Evolutionary conservation across 2,113 vertebrate genomes (phyloP).

Genomic region (Callopanchax toddi): DNA sequence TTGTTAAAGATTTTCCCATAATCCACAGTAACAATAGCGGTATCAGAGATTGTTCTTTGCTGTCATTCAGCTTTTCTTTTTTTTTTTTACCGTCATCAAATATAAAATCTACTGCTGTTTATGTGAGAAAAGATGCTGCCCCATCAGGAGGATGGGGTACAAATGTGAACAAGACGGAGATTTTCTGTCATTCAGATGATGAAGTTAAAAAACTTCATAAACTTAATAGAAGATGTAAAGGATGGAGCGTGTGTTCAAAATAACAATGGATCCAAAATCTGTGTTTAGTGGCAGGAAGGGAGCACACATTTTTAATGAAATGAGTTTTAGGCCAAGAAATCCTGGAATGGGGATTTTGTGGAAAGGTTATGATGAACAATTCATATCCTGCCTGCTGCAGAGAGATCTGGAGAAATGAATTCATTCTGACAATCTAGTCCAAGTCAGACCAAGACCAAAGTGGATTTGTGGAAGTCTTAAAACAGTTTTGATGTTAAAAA

Average conservation of each 20-base stretch:
- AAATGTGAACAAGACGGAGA: conserved; percentile 61
- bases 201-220: conserved; percentile 37
- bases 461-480: no score
- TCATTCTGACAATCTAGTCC: no score
- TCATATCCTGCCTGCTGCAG: no score
- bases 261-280: conserved; percentile 29
- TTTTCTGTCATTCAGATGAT: conserved; percentile 42
- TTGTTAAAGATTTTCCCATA: conserved; percentile 75
- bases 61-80: conserved; percentile 55
- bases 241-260: conserved; percentile 35
- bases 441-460: no score
- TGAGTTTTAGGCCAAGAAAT: conserved; percentile 15
- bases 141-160: conserved; percentile 38
- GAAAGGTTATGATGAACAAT: no score
- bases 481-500: no score
- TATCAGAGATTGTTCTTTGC: conserved; percentile 73
- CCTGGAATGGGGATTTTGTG: no score
- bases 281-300: no score
- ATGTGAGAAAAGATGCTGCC: conserved; percentile 47
- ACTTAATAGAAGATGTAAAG: conserved; percentile 32
- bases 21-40: conserved; percentile 71
- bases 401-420: no score
- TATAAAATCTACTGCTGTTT: conserved; percentile 67
- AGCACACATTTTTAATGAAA: no score
- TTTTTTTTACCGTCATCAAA: conserved; percentile 58